phyloP scores from a whole-genome alignment of 37 sponge, comb jelly and placozoan genomes.

The Bolinopsis microptera region DNA sequence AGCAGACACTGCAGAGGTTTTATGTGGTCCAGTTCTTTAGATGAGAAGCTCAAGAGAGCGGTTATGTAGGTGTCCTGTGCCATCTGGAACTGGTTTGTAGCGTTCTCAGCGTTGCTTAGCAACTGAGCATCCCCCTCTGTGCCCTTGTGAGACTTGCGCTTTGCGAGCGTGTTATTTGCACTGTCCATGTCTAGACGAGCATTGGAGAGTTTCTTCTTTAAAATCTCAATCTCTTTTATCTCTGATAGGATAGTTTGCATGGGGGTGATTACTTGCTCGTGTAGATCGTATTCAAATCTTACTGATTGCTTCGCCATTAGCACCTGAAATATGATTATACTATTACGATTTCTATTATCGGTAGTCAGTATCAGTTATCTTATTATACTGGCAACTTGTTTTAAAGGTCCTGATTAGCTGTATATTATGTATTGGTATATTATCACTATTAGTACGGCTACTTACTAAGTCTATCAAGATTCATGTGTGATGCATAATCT shows the following conservation, averaged over 20 bases:
- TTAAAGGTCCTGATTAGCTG: too few species aligned
- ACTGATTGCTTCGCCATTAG: conserved; percentile 52
- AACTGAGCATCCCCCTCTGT: conserved; percentile 1
- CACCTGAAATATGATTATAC: conserved; percentile 19
- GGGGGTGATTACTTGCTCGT: conserved; percentile 36
- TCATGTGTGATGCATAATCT: too few species aligned
- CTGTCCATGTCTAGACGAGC: conserved; percentile 48
- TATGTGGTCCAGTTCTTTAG: conserved; percentile 35
- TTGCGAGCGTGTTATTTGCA: neutral
- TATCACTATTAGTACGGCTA: too few species aligned
- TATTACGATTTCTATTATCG: too few species aligned
- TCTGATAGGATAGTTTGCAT: conserved; percentile 28
- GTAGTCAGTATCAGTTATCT: too few species aligned
- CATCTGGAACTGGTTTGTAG: conserved; percentile 54
- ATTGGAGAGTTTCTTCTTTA: conserved; percentile 20
- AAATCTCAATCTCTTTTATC: conserved; percentile 35
- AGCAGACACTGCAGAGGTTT: conserved; percentile 39
- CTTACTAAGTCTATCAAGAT: too few species aligned
- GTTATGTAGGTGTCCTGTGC: conserved; percentile 63
- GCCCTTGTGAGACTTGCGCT: conserved; percentile 27
- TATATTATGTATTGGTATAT: too few species aligned
- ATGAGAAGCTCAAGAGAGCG: conserved; percentile 36
- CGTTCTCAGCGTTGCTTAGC: neutral
- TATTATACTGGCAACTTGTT: too few species aligned
- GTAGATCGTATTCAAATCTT: conserved; percentile 6